Conservation (phyloP, 2,888 invertebrate species). For the Trissoscelio sp. region DNA sequence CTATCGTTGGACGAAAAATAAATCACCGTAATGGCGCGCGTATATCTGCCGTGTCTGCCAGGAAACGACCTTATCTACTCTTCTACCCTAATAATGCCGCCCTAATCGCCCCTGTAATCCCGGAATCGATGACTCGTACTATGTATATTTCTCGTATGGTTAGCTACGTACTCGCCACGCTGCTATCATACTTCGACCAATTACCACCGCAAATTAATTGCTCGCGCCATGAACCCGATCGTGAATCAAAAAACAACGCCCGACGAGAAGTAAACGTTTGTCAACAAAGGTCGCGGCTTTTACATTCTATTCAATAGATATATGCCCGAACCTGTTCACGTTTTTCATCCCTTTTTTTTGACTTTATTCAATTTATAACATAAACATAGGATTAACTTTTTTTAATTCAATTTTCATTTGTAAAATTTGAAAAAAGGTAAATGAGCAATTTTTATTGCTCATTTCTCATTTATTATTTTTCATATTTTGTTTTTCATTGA, state of each 20-base stretch:
- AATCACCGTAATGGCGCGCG: conserved; percentile 72
- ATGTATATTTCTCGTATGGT: conserved; percentile 72
- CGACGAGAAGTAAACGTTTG: conserved; percentile 35
- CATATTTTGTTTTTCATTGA: no score
- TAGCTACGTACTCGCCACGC: conserved; percentile 64
- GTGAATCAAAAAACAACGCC: conserved; percentile 60
- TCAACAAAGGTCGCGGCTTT: conserved; percentile 4
- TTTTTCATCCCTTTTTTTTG: no score
- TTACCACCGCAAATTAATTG: conserved; percentile 70
- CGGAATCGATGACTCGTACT: conserved; percentile 73
- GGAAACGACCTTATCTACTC: conserved; percentile 75
- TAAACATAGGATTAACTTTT: no score
- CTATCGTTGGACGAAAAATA: conserved; percentile 72
- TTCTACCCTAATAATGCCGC: conserved; percentile 75
- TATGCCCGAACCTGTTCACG: no score
- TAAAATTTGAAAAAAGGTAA: no score
- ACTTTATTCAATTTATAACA: no score
- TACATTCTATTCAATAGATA: no score
- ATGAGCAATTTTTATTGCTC: no score
- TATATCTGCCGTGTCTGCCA: conserved; percentile 71
- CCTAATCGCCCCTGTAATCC: conserved; percentile 74
- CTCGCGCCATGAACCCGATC: conserved; percentile 50
- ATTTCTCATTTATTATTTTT: no score
- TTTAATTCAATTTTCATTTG: no score
- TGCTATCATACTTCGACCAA: conserved; percentile 68